Conservation (phyloP, 2,888 invertebrate genomes). For the Priocnemis perturbator region DNA sequence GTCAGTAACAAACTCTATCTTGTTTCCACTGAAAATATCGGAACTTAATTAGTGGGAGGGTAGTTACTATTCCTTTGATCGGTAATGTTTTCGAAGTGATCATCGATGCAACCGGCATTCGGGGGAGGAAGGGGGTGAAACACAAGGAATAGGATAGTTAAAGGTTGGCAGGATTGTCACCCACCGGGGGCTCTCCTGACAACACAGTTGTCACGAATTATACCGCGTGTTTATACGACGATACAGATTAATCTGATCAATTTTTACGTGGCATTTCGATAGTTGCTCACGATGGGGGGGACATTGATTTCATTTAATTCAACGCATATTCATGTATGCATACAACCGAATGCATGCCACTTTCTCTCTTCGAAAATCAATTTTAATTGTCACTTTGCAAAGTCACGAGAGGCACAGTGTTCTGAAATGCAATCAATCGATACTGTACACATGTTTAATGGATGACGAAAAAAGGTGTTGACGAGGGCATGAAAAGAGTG, state of each 20-base stretch:
- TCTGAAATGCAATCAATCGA: no score
- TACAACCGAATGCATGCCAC: no score
- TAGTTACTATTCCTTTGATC: constrained; percentile 59
- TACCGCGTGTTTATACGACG: constrained; percentile 41
- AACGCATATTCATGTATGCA: not conserved
- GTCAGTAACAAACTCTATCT: no score
- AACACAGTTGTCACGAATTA: constrained; percentile 56
- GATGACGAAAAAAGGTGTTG: no score
- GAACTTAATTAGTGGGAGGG: no score
- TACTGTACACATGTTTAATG: no score
- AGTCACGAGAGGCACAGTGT: no score
- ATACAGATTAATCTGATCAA: constrained; percentile 48
- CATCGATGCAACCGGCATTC: constrained; percentile 71
- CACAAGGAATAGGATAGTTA: constrained; percentile 71
- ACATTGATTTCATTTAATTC: constrained; percentile 14
- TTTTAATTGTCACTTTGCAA: no score
- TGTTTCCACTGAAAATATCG: no score
- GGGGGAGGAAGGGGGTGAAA: constrained; percentile 73
- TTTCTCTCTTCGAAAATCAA: no score
- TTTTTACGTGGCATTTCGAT: constrained; percentile 38
- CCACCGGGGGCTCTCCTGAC: constrained; percentile 64
- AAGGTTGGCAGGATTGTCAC: constrained; percentile 64
- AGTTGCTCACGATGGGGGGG: constrained; percentile 54
- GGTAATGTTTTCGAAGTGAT: constrained; percentile 64
- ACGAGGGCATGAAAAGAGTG: no score